Conservation (phyloP, 2,797 vertebrate genomes). For the Neosilurus mollespiculum region DNA sequence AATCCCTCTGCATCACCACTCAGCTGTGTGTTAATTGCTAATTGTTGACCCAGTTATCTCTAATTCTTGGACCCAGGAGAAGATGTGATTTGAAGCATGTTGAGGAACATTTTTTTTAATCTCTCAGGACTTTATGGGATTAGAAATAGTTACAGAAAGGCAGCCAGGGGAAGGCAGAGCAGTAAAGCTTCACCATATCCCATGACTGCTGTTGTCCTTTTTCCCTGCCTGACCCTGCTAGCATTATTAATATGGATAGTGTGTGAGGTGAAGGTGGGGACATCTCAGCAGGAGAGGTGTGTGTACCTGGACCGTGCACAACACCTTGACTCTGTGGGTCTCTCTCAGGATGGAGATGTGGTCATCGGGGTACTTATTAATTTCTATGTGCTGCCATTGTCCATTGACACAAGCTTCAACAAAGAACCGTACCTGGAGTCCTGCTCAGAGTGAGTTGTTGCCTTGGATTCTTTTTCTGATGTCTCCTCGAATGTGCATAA, state of each 20-base stretch:
- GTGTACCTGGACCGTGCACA: slow-evolving; percentile 54
- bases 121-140: slow-evolving; percentile 41
- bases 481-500: not conserved
- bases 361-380: slow-evolving; percentile 73
- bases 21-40: slow-evolving; percentile 36
- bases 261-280: slow-evolving; percentile 15
- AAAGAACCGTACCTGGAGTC: slow-evolving; percentile 52
- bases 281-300: slow-evolving; percentile 23
- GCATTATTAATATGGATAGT: slow-evolving; percentile 22
- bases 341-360: slow-evolving; percentile 73
- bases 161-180: not conserved
- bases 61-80: slow-evolving; percentile 34
- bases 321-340: slow-evolving; percentile 49
- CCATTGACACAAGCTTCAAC: slow-evolving; percentile 58
- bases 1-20: slow-evolving; percentile 13
- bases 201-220: slow-evolving; percentile 32
- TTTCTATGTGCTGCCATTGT: slow-evolving; percentile 60
- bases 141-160: slow-evolving; percentile 41
- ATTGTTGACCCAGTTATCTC: slow-evolving; percentile 42
- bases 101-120: not conserved
- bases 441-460: slow-evolving; percentile 63
- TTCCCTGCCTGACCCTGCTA: not conserved
- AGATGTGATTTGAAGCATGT: slow-evolving; percentile 23
- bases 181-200: slow-evolving; percentile 12
- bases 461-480: not conserved